A percentile compares a stretch with the other conserved stretches of the same genome.
Conservation (phyloP, 2,888 invertebrate genomes). For the Seira sanloemensis region DNA sequence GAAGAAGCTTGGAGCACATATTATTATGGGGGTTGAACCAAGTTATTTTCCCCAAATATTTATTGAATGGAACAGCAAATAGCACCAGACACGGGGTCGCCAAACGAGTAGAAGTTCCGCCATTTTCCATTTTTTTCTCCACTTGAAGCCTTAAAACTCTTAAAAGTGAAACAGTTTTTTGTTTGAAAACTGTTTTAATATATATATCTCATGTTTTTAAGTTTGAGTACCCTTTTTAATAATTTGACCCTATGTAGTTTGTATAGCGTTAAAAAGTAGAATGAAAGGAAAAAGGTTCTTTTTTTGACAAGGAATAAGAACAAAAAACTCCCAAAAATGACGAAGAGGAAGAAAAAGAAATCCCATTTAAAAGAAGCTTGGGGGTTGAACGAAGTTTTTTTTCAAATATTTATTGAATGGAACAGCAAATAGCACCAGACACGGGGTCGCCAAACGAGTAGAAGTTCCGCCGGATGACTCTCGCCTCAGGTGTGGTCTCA, state of each 20-base stretch:
- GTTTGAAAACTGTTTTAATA: not conserved
- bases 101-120: constrained; percentile 61
- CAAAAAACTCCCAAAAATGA: too few relatives aligned
- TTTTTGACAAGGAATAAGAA: not conserved
- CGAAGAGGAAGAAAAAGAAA: too few relatives aligned
- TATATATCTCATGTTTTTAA: not conserved
- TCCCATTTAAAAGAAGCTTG: too few relatives aligned
- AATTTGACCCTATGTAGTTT: not conserved
- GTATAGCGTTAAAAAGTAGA: not conserved
- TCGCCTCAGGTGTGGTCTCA: constrained; percentile 58
- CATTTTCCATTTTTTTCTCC: constrained; percentile 11
- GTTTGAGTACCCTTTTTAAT: not conserved
- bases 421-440: constrained; percentile 72
- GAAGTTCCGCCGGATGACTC: constrained; percentile 66
- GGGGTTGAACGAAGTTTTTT: too few relatives aligned
- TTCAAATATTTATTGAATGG: constrained; percentile 65
- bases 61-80: constrained; percentile 72
- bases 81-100: constrained; percentile 71
- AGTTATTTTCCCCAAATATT: too few relatives aligned
- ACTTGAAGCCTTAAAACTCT: not conserved
- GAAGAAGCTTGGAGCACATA: too few relatives aligned
- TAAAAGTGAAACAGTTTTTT: not conserved
- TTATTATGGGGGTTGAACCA: too few relatives aligned
- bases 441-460: constrained; percentile 68
- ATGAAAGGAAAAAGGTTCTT: not conserved